Evolutionary conservation across 2,113 vertebrate genomes (phyloP).

Genomic region (Phaethornis superciliosus): DNA sequence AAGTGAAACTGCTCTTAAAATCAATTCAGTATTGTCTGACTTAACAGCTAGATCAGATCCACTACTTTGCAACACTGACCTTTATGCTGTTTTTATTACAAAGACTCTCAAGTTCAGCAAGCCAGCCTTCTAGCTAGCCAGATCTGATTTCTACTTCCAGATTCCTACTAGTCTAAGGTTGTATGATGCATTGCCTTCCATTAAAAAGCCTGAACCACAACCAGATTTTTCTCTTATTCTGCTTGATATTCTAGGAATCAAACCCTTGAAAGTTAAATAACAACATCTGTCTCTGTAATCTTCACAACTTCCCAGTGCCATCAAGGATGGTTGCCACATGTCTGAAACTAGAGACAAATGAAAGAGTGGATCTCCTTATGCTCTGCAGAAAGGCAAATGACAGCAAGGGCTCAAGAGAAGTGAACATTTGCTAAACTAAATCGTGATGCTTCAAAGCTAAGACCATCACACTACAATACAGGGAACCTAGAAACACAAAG

Average conservation of each 20-base stretch:
- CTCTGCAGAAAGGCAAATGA: background rate
- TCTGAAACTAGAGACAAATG: constrained; percentile 20
- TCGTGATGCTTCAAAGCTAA: background rate
- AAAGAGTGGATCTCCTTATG: background rate
- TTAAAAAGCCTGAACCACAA: background rate
- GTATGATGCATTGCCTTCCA: background rate
- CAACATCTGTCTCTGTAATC: background rate
- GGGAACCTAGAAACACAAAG: constrained; percentile 11
- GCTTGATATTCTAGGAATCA: background rate
- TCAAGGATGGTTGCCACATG: constrained; percentile 34
- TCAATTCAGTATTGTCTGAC: background rate
- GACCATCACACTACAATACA: background rate
- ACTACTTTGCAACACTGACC: background rate
- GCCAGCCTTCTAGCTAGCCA: background rate
- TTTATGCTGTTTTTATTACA: background rate
- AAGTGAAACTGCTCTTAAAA: background rate
- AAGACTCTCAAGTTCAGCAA: background rate
- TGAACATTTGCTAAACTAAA: background rate
- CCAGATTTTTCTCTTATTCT: background rate
- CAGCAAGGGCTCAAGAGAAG: constrained; percentile 7
- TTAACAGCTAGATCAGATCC: background rate
- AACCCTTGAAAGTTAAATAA: background rate
- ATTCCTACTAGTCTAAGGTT: background rate
- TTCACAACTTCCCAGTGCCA: background rate
- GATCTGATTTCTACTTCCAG: background rate